Evolutionary conservation across 2,888 invertebrate species (phyloP), one percentile per base, ranked within the genome.

Genomic region (Epicampocera succincta): DNA sequence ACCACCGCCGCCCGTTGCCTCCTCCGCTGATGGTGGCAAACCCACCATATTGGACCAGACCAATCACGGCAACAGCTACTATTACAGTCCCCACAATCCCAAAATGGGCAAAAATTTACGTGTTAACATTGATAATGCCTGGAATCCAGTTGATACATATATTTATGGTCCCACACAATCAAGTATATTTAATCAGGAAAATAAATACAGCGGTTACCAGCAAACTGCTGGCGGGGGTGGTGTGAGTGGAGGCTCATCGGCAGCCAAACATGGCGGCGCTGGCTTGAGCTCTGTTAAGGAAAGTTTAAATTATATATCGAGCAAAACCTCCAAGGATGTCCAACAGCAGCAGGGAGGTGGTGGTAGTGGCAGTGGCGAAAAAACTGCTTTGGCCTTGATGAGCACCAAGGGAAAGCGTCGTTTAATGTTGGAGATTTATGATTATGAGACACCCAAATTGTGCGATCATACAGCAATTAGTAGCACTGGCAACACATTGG

Each of bases 401-500:
- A 88, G 87, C 83, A 87, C 86, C 60, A 91, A 91, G 84, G 89
- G 90, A 73, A 91, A 91, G 85, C 86, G 91, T 25, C 89, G 90
- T 21, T 90, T 93, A 61, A 92, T 95, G 84, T 94, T 95, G 60
- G 94, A 94, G 87, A 95, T 94, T 91, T 96, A 95, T 88, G 95
- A 95, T 90, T 92, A 92, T 83, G 94, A 94, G 85, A 93, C 95
- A 56, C 97, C 97, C 3, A 94, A 94, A 85, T 92, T 97, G 65
- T 97, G 97, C 90, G 96, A 96, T 84, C 96, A 97, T 87, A 93
- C 96, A 83, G 92, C 94, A 50, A 96, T 90, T 78, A 89, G 89
- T 68, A 89, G 87, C 77, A 87, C 87, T 12, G 89, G 88, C 42
- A 88, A 88, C 65, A 87, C 88, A 13, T 75, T 89, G 25, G 90